Evolutionary conservation across 2,113 vertebrate species (phyloP), one percentile per base, ranked within the genome.

Genomic region (Murina feae): DNA sequence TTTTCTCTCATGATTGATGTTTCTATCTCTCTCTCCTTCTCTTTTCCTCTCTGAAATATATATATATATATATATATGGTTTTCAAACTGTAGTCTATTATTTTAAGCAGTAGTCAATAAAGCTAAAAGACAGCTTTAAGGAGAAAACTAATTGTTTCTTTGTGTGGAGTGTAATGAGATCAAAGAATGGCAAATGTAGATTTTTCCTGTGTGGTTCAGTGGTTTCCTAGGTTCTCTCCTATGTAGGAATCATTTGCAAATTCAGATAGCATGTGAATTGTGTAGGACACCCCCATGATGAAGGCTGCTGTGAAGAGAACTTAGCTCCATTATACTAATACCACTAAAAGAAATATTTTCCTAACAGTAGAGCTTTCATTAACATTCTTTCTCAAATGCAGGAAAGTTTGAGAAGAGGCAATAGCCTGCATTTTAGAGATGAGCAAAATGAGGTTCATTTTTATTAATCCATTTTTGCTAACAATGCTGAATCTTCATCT

Each of bases 121-220:
- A 94, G 65, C 14, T 89, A 68, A 85, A 81, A 28, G 90, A 44
- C 16, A 94, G 37, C 39, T 80, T 90, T 76, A 63, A 92, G 63
- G 30, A 55, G 23, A 63, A 72, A 5, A n/a, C 37, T 17, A 78
- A 23, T 89, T 85, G 21, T 58, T 21, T 23, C 28, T 66, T 66
- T 55, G 55, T 49, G 44, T 80, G 28, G 30, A 71, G 12, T 75
- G 8, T 51, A 79, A 69, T 53, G 71, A 83, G 18, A 75, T 32
- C 58, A 71, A 55, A 8, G 47, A 72, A 37, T 5, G 42, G 42
- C 39, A 86, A 63, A 49, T n/a, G 18, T 32, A 49, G 68, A 28
- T 20, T 78, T 18, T 89, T 28, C 44, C 72, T 78, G 35, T 55
- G 9, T 35, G 42, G 20, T 30, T 65, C 66, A 79, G 9, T 69